Percentiles rank a stretch among this genome's conserved stretches.
phyloP scores from a whole-genome alignment of 2,113 vertebrate genomes.

The Odontophorus gujanensis region DNA sequence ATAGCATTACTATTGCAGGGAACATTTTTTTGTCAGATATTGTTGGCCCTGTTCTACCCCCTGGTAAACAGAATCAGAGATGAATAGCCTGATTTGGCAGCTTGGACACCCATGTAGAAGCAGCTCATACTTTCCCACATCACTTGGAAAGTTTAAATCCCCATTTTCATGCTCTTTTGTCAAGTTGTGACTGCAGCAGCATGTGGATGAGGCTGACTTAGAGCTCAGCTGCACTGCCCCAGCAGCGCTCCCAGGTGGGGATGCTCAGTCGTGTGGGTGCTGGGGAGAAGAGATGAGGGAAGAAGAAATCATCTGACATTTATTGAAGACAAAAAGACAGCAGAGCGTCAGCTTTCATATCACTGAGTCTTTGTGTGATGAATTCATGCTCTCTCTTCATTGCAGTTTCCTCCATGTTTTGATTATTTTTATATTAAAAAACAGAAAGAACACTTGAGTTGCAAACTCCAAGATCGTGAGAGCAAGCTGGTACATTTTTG shows the following conservation, averaged over 20 bases:
- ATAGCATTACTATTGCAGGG: not conserved
- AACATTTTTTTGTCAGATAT: not conserved
- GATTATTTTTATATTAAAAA: not conserved
- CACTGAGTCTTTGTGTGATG: not conserved
- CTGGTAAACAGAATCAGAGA: not conserved
- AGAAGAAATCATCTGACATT: not conserved
- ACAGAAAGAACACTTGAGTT: not conserved
- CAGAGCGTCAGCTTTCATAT: not conserved
- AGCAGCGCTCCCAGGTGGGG: not conserved
- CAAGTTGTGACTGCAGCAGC: not conserved
- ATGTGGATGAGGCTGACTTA: not conserved
- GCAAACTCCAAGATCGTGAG: not conserved
- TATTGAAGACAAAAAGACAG: not conserved
- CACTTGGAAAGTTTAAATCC: not conserved
- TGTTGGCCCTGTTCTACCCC: not conserved
- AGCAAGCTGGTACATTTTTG: not conserved
- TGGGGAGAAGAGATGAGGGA: not conserved
- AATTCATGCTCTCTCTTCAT: not conserved
- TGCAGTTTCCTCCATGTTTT: not conserved
- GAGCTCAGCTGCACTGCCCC: not conserved
- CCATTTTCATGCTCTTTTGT: not conserved
- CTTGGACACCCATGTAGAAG: not conserved
- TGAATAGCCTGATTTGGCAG: not conserved
- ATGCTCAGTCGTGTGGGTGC: not conserved
- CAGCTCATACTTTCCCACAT: not conserved